phyloP scores from a whole-genome alignment of 2,888 invertebrate species.

The Phyllotreta cruciferae region DNA sequence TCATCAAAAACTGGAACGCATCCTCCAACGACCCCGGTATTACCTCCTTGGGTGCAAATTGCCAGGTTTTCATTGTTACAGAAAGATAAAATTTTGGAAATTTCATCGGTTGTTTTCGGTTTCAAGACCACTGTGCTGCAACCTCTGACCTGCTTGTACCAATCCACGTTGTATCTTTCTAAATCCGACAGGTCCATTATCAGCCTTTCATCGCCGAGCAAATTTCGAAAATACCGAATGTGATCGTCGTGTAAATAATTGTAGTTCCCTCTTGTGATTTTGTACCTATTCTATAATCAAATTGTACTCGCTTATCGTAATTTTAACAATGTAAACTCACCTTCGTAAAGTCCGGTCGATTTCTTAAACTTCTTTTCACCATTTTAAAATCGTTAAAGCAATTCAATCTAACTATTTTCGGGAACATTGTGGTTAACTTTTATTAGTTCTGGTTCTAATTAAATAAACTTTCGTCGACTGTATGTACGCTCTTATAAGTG shows the following conservation, averaged over 20 bases:
- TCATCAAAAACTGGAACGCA: slow-evolving; percentile 97
- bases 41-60: slow-evolving; percentile 93
- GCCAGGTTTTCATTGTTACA: slow-evolving; percentile 85
- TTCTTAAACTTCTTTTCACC: background rate
- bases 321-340: background rate
- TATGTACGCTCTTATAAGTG: too few relatives aligned
- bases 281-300: slow-evolving; percentile 66
- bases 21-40: slow-evolving; percentile 93
- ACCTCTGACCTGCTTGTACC: slow-evolving; percentile 87
- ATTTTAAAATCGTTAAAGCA: too few relatives aligned
- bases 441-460: too few relatives aligned
- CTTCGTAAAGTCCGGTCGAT: slow-evolving; percentile 5
- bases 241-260: slow-evolving; percentile 65
- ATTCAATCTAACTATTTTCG: too few relatives aligned
- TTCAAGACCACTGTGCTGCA: slow-evolving; percentile 79
- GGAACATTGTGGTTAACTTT: too few relatives aligned
- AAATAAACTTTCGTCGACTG: too few relatives aligned
- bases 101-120: slow-evolving; percentile 85
- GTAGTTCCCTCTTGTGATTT: slow-evolving; percentile 69
- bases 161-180: slow-evolving; percentile 85
- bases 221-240: slow-evolving; percentile 68
- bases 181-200: slow-evolving; percentile 79
- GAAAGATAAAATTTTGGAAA: slow-evolving; percentile 83
- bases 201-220: slow-evolving; percentile 71
- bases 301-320: background rate